Conservation (phyloP, 2,797 vertebrate genomes). For the Crax fasciolata region DNA sequence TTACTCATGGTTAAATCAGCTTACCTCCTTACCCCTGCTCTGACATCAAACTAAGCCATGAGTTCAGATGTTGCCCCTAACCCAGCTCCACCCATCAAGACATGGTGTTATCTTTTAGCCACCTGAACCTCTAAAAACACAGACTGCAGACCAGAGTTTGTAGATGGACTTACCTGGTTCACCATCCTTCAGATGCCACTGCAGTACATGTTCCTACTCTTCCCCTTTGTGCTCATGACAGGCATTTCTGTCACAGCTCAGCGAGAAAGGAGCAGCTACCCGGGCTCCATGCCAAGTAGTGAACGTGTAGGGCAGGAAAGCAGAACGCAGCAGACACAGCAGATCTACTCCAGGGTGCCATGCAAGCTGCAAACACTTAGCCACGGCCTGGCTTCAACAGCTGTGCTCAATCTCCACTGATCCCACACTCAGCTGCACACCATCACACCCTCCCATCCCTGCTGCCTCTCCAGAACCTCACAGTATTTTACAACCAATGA, state of each 20-base stretch:
- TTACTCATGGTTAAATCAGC: not conserved
- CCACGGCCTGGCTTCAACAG: not conserved
- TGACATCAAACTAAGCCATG: rapidly evolving
- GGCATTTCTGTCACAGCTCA: not conserved
- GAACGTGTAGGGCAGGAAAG: not conserved
- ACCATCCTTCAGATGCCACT: not conserved
- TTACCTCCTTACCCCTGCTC: not conserved
- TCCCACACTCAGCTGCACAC: not conserved
- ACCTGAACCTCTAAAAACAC: not conserved
- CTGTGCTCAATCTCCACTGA: rapidly evolving
- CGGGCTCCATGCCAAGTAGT: rapidly evolving
- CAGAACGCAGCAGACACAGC: not conserved
- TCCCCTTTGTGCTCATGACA: rapidly evolving
- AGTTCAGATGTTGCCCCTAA: not conserved
- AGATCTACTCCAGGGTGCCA: not conserved
- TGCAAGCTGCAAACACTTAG: rapidly evolving
- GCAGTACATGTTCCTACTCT: not conserved
- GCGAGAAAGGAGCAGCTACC: not conserved
- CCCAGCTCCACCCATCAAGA: not conserved
- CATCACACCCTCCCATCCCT: not conserved
- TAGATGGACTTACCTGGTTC: not conserved
- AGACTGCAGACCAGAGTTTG: not conserved
- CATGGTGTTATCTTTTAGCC: rapidly evolving
- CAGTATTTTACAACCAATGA: not conserved
- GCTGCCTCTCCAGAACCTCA: not conserved